Base-by-base conservation (phyloP, 2,888 invertebrate species). In the Sinhomidia bicolor region DNA sequence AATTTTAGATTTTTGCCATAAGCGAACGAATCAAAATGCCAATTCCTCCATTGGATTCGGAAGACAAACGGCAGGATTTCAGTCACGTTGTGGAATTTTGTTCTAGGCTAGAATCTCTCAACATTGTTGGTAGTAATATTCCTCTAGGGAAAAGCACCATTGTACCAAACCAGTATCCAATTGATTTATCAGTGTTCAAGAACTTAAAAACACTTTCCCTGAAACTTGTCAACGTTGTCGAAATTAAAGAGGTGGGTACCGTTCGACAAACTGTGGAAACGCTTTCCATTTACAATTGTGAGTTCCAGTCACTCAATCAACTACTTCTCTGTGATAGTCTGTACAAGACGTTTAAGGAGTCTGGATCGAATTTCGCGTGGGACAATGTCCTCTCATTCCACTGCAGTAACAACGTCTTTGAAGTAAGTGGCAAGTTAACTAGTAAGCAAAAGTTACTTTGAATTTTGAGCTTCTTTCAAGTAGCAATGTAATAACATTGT, bases 51-150 rank as follows among this genome's bases (percentile, higher is more conserved):
- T 95, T 95, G 88, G 97, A 97, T 93, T 96, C 96, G 89, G 95
- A 95, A 29, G 97, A 97, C 92, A 96, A 96, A 92, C 95, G 96
- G 93, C 97, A 96, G 92, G 98, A 99, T 94, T 96, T 99, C 92
- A 97, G 98, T 90, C 98, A 98, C 93, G 96, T 98, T 0, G 93
- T 99, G 82, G 99, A 99, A 94, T 97, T 98, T 93, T 97, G 96
- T 93, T 96, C 96, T 0, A 96, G 97, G 93, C 94, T 98, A 32
- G 95, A 95, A 23, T 94, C 95, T 26, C 93, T 98, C 12, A 95
- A 95, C 91, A 95, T 98, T 83, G 94, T 94, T 93, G 97, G 97
- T 1, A 95, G 95, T 92, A 94, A 94, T 32, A 95, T 95, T 85
- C 95, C 95, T 57, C 95, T 97, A 68, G 96, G 96, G 7, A 96